These are phyloP conservation scores for Chaetura pelagica DNA, from an alignment of 2,113 vertebrate species.

Conservation along the genomic window DNA sequence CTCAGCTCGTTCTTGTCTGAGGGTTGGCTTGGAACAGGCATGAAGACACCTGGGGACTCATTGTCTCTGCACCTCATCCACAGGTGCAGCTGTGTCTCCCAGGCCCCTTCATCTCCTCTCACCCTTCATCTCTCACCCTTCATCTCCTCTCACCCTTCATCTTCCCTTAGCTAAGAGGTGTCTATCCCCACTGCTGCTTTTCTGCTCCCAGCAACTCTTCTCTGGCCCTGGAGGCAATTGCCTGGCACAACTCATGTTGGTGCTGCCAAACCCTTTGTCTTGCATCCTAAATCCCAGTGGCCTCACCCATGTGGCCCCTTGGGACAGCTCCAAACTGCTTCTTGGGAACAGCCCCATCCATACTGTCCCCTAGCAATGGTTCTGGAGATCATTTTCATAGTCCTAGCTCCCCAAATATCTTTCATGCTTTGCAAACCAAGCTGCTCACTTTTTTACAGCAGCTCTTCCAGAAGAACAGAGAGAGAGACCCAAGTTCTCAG, in stretches of 20 bases:
- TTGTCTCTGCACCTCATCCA: neutral
- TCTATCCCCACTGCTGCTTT: neutral
- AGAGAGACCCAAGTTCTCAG: neutral
- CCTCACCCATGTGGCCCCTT: neutral
- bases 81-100: neutral
- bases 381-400: neutral
- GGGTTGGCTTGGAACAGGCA: neutral
- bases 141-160: neutral
- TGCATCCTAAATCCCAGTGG: neutral
- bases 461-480: neutral
- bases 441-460: neutral
- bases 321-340: neutral
- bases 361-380: fast-evolving
- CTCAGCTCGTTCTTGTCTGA: neutral
- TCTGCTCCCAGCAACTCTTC: neutral
- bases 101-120: neutral
- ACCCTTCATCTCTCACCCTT: neutral
- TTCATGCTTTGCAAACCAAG: neutral
- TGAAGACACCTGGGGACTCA: neutral
- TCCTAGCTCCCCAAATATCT: fast-evolving
- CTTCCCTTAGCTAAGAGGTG: neutral
- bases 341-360: neutral
- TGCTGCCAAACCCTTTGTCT: neutral
- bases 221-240: neutral
- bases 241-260: neutral